Base-by-base conservation (phyloP, 1,140 invertebrate species). In the Lerema accius region DNA sequence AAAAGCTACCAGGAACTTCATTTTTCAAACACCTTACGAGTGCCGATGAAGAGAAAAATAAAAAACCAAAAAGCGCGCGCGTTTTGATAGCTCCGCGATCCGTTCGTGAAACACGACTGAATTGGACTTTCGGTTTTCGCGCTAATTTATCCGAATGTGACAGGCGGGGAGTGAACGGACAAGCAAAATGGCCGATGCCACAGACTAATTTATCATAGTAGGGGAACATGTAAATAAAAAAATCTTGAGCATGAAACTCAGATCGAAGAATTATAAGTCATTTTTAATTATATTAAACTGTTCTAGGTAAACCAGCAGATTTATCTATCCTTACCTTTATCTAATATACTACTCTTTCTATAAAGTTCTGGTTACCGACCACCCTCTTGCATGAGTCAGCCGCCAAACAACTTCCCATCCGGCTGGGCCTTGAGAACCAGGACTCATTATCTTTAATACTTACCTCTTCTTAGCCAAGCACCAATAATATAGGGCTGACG, bases 1-100 rank as follows among this genome's bases (percentile, higher is more conserved):
- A 63, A 94, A 77, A 69, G 92, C 89, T 63, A 93, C 78, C 6
- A 90, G 70, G 71, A 81, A 87, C 72, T 90, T 90, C 88, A 89
- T 90, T 70, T 76, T 87, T 62, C 50, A 42, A 76, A 79, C 76
- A 82, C 76, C 76, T 86, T 76, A 79, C 72, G 73, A 78, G 73
- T 76, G 74, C 80, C 65, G 66, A 71, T 51, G 63, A 67, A 73
- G 76, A 78, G 73, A 75, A 72, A 76, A 71, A 65, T 63, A 65
- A 75, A 76, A 76, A 75, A 67, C 59, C 67, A 65, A 63, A 70
- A 59, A 40, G 46, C 73, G 73, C 79, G 75, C 75, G 70, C 55
- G 59, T 65, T 73, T 71, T 77, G 73, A 76, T 74, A 74, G 69
- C 58, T 73, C 62, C 69, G 75, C 64, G 72, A 63, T 63, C 45